phyloP scores from a whole-genome alignment of 2,888 invertebrate genomes.

The Encarsia formosa region DNA sequence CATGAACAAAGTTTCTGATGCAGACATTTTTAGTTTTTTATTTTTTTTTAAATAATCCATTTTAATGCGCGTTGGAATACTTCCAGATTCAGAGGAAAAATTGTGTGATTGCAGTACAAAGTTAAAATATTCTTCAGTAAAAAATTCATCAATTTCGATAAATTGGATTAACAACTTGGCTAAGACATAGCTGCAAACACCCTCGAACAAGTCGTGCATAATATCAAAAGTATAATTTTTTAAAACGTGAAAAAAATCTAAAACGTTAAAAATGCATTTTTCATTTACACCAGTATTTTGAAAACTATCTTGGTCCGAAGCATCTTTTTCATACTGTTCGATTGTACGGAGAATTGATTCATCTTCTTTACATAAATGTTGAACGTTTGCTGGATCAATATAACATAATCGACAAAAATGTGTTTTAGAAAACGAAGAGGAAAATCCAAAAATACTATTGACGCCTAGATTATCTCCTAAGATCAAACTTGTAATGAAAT shows the following conservation, averaged over 20 bases:
- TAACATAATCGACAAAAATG: slow-evolving; percentile 20
- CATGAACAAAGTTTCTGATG: slow-evolving; percentile 5
- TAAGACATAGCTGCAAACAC: slow-evolving; percentile 1
- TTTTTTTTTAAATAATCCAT: slow-evolving; percentile 3
- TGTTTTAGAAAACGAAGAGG: slow-evolving; percentile 11
- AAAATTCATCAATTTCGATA: neutral
- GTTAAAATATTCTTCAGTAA: slow-evolving; percentile 2
- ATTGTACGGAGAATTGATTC: slow-evolving; percentile 9
- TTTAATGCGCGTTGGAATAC: neutral
- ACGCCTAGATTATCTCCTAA: slow-evolving; percentile 19
- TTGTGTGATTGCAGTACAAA: neutral
- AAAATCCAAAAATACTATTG: slow-evolving; percentile 19
- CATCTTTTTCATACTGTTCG: neutral
- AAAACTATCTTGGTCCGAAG: neutral
- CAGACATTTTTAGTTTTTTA: slow-evolving; percentile 6
- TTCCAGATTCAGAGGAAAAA: neutral
- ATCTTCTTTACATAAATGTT: slow-evolving; percentile 14
- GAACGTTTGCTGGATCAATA: neutral
- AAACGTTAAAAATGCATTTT: neutral
- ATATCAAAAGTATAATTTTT: neutral
- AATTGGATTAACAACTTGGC: neutral
- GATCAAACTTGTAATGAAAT: slow-evolving; percentile 12
- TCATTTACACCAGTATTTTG: neutral
- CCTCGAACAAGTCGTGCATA: slow-evolving; percentile 4
- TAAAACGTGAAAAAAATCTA: neutral